A percentile compares a stretch with the other conserved stretches of the same genome.
Evolutionary conservation across 1,140 invertebrate species (phyloP).

Genomic region (Homarus americanus): DNA sequence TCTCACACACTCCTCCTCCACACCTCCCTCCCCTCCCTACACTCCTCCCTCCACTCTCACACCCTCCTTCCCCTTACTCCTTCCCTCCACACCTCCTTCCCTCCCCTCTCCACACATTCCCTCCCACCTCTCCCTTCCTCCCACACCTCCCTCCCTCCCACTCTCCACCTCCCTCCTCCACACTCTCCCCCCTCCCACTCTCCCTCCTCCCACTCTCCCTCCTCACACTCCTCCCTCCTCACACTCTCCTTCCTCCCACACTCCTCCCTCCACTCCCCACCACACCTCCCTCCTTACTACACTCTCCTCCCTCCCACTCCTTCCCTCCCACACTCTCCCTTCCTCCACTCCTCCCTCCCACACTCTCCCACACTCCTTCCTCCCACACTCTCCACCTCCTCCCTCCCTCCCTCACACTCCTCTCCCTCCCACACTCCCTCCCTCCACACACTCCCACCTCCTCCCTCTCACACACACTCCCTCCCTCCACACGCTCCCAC

Average conservation of each 20-base stretch:
- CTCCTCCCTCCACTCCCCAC: not conserved
- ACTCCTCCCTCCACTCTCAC: no score
- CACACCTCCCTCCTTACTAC: no score
- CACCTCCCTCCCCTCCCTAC: no score
- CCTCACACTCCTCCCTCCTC: not conserved
- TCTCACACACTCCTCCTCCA: no score
- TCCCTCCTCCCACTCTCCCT: not conserved
- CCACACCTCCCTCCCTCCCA: not conserved
- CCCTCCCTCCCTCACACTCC: not conserved
- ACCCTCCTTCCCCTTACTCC: not conserved
- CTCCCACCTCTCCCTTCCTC: not conserved
- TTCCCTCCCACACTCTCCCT: slow-evolving; percentile 76
- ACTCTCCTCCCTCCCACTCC: no score
- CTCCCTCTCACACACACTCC: not conserved
- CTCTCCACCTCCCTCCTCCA: not conserved
- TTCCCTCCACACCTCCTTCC: not conserved
- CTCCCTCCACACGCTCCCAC: slow-evolving; percentile 84
- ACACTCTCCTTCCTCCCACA: not conserved
- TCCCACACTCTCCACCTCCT: not conserved
- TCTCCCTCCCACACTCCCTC: not conserved
- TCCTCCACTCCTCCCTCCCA: slow-evolving; percentile 35
- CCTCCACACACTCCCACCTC: no score
- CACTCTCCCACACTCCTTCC: not conserved
- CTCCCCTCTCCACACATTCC: no score
- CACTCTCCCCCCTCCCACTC: not conserved